phyloP scores from a whole-genome alignment of 1,140 invertebrate species.

The Holcopasites calliopsidis region DNA sequence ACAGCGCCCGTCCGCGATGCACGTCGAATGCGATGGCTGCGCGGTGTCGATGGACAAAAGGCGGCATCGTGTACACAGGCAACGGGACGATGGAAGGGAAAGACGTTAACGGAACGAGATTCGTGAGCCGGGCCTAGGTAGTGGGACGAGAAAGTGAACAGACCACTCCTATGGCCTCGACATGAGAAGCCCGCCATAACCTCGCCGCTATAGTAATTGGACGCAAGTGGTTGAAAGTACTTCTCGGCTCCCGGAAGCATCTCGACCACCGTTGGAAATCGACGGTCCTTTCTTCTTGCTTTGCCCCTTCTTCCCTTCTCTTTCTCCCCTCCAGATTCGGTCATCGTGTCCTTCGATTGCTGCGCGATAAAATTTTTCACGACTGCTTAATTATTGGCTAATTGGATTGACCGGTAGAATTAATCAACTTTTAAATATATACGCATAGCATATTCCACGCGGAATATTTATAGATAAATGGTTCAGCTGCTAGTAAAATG shows the following conservation, averaged over 20 bases:
- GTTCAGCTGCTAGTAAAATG: not conserved
- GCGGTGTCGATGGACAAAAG: slow-evolving; percentile 33
- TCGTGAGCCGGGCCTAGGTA: slow-evolving; percentile 9
- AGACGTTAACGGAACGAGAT: slow-evolving; percentile 33
- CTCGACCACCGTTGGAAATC: slow-evolving; percentile 38
- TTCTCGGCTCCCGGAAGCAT: slow-evolving; percentile 68
- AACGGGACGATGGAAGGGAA: not conserved
- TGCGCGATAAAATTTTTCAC: no score
- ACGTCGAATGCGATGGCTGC: slow-evolving; percentile 30
- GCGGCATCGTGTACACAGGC: not conserved
- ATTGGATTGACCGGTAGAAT: no score
- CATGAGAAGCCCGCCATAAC: slow-evolving; percentile 67
- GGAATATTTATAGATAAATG: no score
- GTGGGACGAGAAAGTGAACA: slow-evolving; percentile 32
- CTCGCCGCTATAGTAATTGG: slow-evolving; percentile 72
- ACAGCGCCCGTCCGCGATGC: slow-evolving; percentile 40
- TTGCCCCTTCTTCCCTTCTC: slow-evolving; percentile 15
- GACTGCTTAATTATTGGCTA: no score
- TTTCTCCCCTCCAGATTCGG: not conserved
- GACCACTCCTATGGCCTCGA: slow-evolving; percentile 67
- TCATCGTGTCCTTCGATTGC: not conserved
- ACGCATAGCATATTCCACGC: no score
- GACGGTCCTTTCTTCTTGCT: slow-evolving; percentile 27
- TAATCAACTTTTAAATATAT: no score
- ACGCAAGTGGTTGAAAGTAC: slow-evolving; percentile 74